These are phyloP conservation scores for Hoplias malabaricus DNA, from an alignment of 2,113 vertebrate species.

Conservation along the genomic window DNA sequence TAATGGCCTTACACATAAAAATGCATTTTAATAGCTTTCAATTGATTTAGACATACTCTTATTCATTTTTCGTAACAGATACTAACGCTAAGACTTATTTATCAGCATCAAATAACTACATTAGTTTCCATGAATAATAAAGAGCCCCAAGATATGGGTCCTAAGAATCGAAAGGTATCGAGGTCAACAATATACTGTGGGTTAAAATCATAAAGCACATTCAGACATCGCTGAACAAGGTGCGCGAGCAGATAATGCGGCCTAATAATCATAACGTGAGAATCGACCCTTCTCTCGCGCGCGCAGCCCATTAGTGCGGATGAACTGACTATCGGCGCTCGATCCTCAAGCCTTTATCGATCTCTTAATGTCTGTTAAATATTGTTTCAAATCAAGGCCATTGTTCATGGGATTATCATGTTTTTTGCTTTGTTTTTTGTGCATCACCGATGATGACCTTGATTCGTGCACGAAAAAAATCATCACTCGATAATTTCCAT, in stretches of 20 bases:
- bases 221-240: conserved; percentile 60
- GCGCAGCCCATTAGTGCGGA: conserved; percentile 87
- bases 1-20: too few relatives aligned
- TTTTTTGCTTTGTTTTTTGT: conserved; percentile 59
- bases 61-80: too few relatives aligned
- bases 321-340: conserved; percentile 88
- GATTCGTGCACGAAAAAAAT: conserved; percentile 77
- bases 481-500: conserved; percentile 74
- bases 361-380: conserved; percentile 85
- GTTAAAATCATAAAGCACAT: too few relatives aligned
- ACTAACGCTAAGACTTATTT: too few relatives aligned
- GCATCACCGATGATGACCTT: conserved; percentile 82
- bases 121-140: too few relatives aligned
- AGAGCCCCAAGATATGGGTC: too few relatives aligned
- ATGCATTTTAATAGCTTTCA: too few relatives aligned
- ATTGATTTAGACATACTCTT: too few relatives aligned
- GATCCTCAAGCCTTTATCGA: conserved; percentile 88
- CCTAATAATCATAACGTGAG: conserved; percentile 81
- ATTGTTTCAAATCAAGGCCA: conserved; percentile 86
- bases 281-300: conserved; percentile 84
- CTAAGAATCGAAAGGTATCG: too few relatives aligned
- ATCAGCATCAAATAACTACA: too few relatives aligned
- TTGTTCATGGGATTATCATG: conserved; percentile 70
- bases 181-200: too few relatives aligned
- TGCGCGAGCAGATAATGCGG: conserved; percentile 76